Evolutionary conservation across 1,140 invertebrate species (phyloP).

Genomic region (Periplaneta americana): DNA sequence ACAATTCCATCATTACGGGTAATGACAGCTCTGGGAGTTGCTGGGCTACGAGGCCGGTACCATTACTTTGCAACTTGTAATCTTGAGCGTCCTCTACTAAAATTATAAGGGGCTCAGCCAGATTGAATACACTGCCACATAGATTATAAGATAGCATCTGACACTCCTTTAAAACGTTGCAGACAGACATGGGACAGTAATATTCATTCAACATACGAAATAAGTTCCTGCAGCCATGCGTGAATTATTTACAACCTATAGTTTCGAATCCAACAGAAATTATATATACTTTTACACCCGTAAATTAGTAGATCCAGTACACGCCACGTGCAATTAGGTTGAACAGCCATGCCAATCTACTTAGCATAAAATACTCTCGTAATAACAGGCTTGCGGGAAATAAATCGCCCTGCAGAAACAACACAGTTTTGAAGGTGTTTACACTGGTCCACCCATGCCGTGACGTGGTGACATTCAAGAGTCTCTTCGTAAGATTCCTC

Average conservation of each 20-base stretch:
- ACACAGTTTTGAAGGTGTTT: no score
- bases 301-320: background rate
- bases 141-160: background rate
- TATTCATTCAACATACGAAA: background rate
- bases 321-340: background rate
- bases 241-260: background rate
- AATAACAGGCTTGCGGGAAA: background rate
- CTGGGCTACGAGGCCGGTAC: background rate
- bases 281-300: background rate
- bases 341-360: background rate
- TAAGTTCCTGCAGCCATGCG: background rate
- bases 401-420: background rate
- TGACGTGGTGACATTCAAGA: no score
- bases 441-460: no score
- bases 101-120: background rate
- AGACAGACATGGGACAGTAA: background rate
- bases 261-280: background rate
- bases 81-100: background rate
- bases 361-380: background rate
- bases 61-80: background rate
- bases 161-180: background rate
- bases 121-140: conserved; percentile 5
- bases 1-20: conserved; percentile 16
- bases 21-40: conserved; percentile 9
- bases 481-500: no score